These are phyloP conservation scores for Aplocera efformata DNA, from an alignment of 2,888 invertebrate genomes.

Conservation along the genomic window DNA sequence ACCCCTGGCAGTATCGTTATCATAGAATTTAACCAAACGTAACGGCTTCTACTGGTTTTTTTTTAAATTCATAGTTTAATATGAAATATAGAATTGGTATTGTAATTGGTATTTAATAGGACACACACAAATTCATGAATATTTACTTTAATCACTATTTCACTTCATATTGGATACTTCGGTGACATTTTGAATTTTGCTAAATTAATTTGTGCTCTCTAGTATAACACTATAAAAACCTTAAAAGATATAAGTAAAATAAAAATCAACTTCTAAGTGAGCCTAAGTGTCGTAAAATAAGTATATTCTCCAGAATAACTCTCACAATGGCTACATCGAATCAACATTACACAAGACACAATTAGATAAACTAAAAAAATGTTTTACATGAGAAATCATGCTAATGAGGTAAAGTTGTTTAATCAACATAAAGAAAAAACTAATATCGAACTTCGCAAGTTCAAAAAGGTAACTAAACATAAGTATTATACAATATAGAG, in stretches of 20 bases:
- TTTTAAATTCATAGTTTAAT: too few relatives aligned
- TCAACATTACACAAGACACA: constrained; percentile 36
- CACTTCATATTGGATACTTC: not conserved
- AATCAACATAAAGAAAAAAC: constrained; percentile 55
- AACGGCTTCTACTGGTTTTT: too few relatives aligned
- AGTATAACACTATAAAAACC: constrained; percentile 20
- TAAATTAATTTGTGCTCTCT: constrained; percentile 42
- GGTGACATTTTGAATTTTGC: constrained; percentile 13
- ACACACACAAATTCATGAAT: constrained; percentile 24
- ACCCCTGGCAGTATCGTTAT: too few relatives aligned
- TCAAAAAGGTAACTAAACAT: constrained; percentile 76
- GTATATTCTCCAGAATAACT: constrained; percentile 18
- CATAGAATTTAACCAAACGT: too few relatives aligned
- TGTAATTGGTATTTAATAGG: too few relatives aligned
- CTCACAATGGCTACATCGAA: constrained; percentile 32
- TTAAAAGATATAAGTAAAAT: constrained; percentile 16
- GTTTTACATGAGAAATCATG: constrained; percentile 65
- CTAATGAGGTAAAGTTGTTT: constrained; percentile 70
- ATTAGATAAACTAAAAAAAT: constrained; percentile 37
- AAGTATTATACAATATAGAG: constrained; percentile 56
- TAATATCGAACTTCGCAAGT: constrained; percentile 73
- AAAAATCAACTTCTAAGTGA: constrained; percentile 20
- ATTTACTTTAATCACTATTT: constrained; percentile 1
- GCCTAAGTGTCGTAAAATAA: constrained; percentile 21
- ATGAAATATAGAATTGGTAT: too few relatives aligned